Conservation (phyloP, 2,888 invertebrate genomes). For the Andrena trimmerana region DNA sequence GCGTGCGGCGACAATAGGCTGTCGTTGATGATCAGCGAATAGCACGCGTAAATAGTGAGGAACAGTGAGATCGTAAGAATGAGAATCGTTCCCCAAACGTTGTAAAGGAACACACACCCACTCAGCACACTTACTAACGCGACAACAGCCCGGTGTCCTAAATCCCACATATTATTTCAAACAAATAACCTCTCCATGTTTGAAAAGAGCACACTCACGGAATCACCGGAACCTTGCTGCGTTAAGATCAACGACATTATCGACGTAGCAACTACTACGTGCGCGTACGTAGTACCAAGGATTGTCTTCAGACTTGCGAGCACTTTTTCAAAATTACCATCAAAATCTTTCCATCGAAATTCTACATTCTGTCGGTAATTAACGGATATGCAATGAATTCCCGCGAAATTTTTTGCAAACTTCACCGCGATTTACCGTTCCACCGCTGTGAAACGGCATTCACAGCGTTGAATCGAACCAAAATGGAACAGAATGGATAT, state of each 20-base stretch:
- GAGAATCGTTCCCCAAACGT: conserved; percentile 79
- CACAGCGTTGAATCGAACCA: too few relatives aligned
- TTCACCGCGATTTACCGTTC: background rate
- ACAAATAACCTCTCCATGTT: conserved; percentile 82
- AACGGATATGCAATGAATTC: background rate
- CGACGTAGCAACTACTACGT: conserved; percentile 58
- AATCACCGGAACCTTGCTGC: conserved; percentile 72
- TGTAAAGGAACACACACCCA: conserved; percentile 79
- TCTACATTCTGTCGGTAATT: background rate
- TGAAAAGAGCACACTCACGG: conserved; percentile 81
- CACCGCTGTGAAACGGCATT: background rate
- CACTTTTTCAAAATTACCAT: background rate
- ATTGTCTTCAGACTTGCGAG: background rate
- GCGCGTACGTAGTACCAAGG: background rate
- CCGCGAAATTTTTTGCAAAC: conserved; percentile 6
- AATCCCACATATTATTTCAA: conserved; percentile 84
- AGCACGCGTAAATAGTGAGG: conserved; percentile 79
- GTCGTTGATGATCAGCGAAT: conserved; percentile 80
- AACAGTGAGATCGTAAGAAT: conserved; percentile 74
- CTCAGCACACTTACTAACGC: conserved; percentile 79
- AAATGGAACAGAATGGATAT: too few relatives aligned
- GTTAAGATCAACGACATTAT: conserved; percentile 58
- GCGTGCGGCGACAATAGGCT: conserved; percentile 79
- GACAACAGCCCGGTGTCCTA: conserved; percentile 79
- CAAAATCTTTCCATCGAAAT: background rate